A percentile compares a stretch with the other conserved stretches of the same genome.
Evolutionary conservation across 2,888 invertebrate species (phyloP).

Genomic region (Conchocele bisecta): DNA sequence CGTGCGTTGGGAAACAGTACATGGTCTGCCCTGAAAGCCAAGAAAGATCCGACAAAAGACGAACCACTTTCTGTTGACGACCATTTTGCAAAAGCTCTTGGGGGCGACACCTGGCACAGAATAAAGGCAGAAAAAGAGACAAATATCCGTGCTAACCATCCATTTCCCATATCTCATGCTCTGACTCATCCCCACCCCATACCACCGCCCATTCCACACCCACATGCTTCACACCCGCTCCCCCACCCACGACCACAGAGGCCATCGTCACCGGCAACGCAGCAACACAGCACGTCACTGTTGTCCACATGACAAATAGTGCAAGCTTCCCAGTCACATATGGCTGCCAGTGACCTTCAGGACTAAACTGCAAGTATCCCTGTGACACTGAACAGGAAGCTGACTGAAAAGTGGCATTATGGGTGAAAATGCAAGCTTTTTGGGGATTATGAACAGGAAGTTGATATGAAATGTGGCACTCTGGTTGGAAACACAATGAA

Average conservation of each 20-base stretch:
- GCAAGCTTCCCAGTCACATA: background rate
- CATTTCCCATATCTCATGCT: slow-evolving; percentile 42
- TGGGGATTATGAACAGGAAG: too few species aligned
- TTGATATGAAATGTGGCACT: too few species aligned
- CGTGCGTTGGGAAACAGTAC: slow-evolving; percentile 91
- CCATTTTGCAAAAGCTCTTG: slow-evolving; percentile 95
- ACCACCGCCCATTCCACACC: slow-evolving; percentile 41
- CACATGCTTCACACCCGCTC: slow-evolving; percentile 36
- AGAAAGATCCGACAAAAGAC: slow-evolving; percentile 67
- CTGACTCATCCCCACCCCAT: slow-evolving; percentile 13
- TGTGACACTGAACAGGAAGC: too few species aligned
- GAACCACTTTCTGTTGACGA: slow-evolving; percentile 88
- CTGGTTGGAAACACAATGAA: too few species aligned
- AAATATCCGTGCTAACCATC: slow-evolving; percentile 29
- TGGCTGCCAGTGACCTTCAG: too few species aligned
- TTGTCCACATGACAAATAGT: slow-evolving; percentile 59
- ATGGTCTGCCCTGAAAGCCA: slow-evolving; percentile 85
- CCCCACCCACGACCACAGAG: slow-evolving; percentile 38
- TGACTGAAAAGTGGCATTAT: too few species aligned
- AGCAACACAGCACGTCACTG: slow-evolving; percentile 57
- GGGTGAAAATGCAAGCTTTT: too few species aligned
- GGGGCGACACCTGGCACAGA: slow-evolving; percentile 89
- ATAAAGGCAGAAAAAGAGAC: slow-evolving; percentile 77
- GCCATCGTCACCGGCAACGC: slow-evolving; percentile 48
- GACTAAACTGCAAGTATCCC: too few species aligned